A percentile compares a stretch with the other conserved stretches of the same genome.
phyloP scores from a whole-genome alignment of 2,888 invertebrate genomes.

The Marasmarcha lunaedactyla region DNA sequence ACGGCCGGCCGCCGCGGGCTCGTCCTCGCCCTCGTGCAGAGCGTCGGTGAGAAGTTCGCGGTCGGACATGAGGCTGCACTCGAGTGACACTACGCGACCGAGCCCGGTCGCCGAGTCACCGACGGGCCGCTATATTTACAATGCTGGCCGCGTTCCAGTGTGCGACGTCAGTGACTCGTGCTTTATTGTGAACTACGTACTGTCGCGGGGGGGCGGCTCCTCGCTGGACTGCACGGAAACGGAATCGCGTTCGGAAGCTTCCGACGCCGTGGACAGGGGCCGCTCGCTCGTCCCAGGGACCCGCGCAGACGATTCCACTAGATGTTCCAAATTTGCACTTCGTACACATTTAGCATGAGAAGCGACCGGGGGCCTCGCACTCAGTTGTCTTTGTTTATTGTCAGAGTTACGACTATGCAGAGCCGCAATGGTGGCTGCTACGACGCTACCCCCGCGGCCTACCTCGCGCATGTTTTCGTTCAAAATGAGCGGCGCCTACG shows the following conservation, averaged over 20 bases:
- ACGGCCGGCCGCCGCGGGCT: conserved; percentile 47
- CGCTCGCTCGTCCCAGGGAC: conserved; percentile 54
- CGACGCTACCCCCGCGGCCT: conserved; percentile 70
- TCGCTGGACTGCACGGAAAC: conserved; percentile 64
- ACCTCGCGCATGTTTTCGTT: conserved; percentile 66
- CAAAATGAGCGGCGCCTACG: conserved; percentile 58
- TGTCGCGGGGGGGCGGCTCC: conserved; percentile 59
- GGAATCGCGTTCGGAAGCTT: conserved; percentile 59
- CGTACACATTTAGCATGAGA: conserved; percentile 34
- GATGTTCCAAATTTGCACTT: conserved; percentile 29
- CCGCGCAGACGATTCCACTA: conserved; percentile 35
- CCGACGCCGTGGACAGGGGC: conserved; percentile 58
- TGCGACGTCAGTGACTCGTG: conserved; percentile 58
- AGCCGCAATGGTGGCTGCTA: conserved; percentile 69
- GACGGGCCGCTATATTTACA: conserved; percentile 60
- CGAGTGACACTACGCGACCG: conserved; percentile 59
- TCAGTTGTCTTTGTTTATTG: conserved; percentile 38
- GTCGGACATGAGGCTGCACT: conserved; percentile 64
- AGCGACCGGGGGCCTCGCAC: conserved; percentile 33
- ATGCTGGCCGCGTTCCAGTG: conserved; percentile 64
- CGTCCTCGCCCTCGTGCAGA: conserved; percentile 50
- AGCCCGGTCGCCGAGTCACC: conserved; percentile 39
- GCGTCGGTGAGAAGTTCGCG: conserved; percentile 63
- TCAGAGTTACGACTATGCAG: conserved; percentile 53
- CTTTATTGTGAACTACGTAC: conserved; percentile 56